Conservation (phyloP, 2,113 vertebrate genomes). For the Macrotus californicus region DNA sequence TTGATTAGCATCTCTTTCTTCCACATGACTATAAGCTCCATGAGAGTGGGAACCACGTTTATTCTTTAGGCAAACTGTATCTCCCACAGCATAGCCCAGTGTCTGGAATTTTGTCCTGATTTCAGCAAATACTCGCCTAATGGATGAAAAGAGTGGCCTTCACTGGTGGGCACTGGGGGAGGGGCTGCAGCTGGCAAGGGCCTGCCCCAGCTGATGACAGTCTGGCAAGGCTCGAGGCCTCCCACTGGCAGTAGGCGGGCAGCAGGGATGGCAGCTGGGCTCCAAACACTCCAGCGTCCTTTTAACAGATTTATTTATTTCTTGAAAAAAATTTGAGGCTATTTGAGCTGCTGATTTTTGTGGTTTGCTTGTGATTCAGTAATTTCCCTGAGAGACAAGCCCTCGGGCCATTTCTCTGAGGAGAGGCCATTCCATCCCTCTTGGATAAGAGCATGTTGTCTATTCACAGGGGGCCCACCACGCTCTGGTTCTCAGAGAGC, state of each 20-base stretch:
- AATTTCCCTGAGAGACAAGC: conserved; percentile 40
- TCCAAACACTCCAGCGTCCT: neutral
- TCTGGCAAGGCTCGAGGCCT: neutral
- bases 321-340: neutral
- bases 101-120: neutral
- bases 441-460: conserved; percentile 51
- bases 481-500: conserved; percentile 6
- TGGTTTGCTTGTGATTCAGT: conserved; percentile 52
- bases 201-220: neutral
- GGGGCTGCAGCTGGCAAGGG: neutral
- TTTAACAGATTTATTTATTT: conserved; percentile 13
- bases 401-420: neutral
- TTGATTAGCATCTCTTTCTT: neutral
- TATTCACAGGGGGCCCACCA: conserved; percentile 22
- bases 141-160: neutral
- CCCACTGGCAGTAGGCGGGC: neutral
- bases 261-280: neutral
- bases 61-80: neutral
- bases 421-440: conserved; percentile 19
- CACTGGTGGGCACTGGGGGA: neutral
- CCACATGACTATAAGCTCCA: neutral
- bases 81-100: fast-evolving
- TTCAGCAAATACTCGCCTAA: neutral
- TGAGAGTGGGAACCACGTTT: neutral
- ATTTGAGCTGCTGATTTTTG: conserved; percentile 48